A percentile compares a stretch with the other conserved stretches of the same genome.
Conservation (phyloP, 2,888 invertebrate genomes). For the Chymomyza amoena region DNA sequence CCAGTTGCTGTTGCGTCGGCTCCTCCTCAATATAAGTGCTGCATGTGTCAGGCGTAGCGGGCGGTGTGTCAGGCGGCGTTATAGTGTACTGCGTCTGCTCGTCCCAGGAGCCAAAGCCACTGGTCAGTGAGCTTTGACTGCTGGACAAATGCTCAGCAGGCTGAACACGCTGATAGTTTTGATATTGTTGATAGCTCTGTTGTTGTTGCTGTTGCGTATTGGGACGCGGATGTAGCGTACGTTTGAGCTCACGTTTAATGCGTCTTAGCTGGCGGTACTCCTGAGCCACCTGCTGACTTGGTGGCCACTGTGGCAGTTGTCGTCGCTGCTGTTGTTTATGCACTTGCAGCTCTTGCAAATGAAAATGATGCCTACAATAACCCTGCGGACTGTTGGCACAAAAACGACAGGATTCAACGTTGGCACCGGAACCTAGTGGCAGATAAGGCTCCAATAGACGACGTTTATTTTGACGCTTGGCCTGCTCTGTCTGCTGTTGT, state of each 20-base stretch:
- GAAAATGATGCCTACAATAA: slow-evolving; percentile 77
- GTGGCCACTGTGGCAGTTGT: slow-evolving; percentile 15
- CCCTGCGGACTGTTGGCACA: slow-evolving; percentile 77
- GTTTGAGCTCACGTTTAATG: slow-evolving; percentile 67
- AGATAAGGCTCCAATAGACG: slow-evolving; percentile 47
- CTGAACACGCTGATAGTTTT: slow-evolving; percentile 1
- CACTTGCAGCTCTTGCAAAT: slow-evolving; percentile 67
- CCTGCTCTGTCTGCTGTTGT: slow-evolving; percentile 49
- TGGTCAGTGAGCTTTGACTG: neutral
- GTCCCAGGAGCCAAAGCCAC: neutral
- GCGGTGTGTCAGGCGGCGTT: neutral
- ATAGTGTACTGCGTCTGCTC: neutral
- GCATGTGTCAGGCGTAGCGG: slow-evolving; percentile 15
- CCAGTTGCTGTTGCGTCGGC: neutral
- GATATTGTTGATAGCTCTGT: slow-evolving; percentile 42
- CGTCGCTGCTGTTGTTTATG: slow-evolving; percentile 50
- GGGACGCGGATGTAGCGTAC: slow-evolving; percentile 69
- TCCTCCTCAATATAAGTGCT: neutral
- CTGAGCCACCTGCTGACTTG: slow-evolving; percentile 31
- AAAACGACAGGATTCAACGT: slow-evolving; percentile 72
- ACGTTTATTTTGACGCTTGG: slow-evolving; percentile 56
- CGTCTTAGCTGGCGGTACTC: slow-evolving; percentile 66
- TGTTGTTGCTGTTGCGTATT: slow-evolving; percentile 42
- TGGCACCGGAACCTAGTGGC: slow-evolving; percentile 46
- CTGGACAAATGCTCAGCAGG: neutral